Percentiles rank a stretch among this genome's conserved stretches.
Conservation (phyloP, 2,888 invertebrate genomes). For the Mystacides longicornis region DNA sequence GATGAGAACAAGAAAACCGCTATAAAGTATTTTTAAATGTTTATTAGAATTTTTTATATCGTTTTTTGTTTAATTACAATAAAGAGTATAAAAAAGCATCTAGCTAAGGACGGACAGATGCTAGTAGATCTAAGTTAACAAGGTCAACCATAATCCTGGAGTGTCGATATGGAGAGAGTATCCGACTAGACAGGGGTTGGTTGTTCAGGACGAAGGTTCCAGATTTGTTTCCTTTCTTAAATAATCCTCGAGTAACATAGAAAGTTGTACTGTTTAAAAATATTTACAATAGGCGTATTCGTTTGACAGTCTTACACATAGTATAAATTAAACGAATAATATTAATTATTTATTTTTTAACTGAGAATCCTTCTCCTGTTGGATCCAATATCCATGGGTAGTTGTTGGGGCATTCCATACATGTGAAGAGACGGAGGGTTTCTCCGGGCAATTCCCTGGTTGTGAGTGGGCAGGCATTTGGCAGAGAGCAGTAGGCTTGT, state of each 20-base stretch:
- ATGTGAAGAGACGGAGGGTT: slow-evolving; percentile 85
- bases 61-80: not conserved
- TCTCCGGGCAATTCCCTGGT: slow-evolving; percentile 89
- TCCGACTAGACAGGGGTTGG: no score
- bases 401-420: slow-evolving; percentile 93
- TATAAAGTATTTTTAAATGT: not conserved
- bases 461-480: slow-evolving; percentile 83
- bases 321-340: slow-evolving; percentile 22
- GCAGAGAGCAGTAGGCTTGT: slow-evolving; percentile 85
- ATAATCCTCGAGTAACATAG: no score
- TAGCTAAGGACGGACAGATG: not conserved
- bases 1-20: not conserved
- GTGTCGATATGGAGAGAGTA: no score
- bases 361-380: slow-evolving; percentile 87
- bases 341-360: slow-evolving; percentile 57
- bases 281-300: slow-evolving; percentile 23
- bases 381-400: slow-evolving; percentile 94
- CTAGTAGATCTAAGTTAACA: no score
- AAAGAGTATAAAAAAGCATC: not conserved
- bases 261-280: slow-evolving; percentile 21
- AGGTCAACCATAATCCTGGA: no score
- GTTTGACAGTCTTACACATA: slow-evolving; percentile 25
- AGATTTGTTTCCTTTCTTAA: no score
- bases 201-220: no score
- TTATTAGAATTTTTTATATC: not conserved